Evolutionary conservation across 2,797 vertebrate genomes (phyloP).

Genomic region (Sebastes nivosus): DNA sequence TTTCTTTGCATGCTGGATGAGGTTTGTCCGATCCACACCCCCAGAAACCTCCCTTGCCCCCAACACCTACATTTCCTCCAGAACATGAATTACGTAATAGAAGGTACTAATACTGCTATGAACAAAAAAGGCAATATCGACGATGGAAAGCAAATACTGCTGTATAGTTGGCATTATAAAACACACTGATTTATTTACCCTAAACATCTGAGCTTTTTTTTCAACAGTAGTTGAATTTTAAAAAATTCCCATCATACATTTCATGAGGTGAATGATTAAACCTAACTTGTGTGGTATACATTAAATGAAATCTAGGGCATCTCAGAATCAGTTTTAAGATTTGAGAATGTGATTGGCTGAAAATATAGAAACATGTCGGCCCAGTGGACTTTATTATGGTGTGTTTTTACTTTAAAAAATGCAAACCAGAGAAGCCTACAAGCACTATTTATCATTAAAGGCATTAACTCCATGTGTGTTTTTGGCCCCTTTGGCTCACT

Average conservation of each 20-base stretch:
- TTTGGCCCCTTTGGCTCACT: conserved; percentile 19
- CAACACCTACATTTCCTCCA: not conserved
- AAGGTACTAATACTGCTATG: not conserved
- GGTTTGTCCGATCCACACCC: not conserved
- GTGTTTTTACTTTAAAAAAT: conserved; percentile 62
- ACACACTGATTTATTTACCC: not conserved
- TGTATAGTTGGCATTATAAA: conserved; percentile 7
- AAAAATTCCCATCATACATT: not conserved
- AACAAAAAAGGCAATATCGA: not conserved
- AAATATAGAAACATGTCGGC: conserved; percentile 31
- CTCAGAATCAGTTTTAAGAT: not conserved
- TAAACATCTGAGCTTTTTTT: not conserved
- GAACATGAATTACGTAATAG: not conserved
- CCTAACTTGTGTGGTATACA: not conserved
- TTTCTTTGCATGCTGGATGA: not conserved
- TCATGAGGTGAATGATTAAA: not conserved
- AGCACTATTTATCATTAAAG: conserved; percentile 54
- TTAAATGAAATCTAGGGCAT: not conserved
- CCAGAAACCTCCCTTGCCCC: not conserved
- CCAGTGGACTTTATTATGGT: conserved; percentile 33
- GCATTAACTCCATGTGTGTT: conserved; percentile 50
- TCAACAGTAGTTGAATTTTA: too few species aligned
- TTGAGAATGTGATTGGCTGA: conserved; percentile 16
- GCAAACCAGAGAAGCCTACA: conserved; percentile 45
- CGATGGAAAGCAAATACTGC: not conserved